phyloP scores from a whole-genome alignment of 2,888 invertebrate species.

The Nephrotoma appendiculata region DNA sequence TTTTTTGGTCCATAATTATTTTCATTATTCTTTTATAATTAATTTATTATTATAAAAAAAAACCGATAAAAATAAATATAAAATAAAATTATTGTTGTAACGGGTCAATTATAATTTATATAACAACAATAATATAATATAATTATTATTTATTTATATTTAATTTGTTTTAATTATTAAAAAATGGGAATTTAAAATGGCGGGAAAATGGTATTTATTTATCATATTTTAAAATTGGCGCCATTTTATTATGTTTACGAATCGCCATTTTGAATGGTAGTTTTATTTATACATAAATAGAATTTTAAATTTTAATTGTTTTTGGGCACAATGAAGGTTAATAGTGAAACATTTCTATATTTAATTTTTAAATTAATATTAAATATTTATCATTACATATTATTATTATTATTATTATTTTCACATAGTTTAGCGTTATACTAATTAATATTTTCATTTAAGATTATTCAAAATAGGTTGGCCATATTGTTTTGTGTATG shows the following conservation, averaged over 20 bases:
- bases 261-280: background rate
- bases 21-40: background rate
- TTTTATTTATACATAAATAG: background rate
- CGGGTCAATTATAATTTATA: background rate
- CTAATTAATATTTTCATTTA: background rate
- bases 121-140: background rate
- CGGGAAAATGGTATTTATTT: background rate
- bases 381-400: background rate
- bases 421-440: background rate
- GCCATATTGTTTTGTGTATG: background rate
- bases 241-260: background rate
- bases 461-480: background rate
- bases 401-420: background rate
- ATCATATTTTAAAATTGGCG: background rate
- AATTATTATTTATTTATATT: background rate
- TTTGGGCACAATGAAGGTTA: background rate
- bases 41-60: background rate
- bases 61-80: background rate
- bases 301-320: background rate
- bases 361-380: background rate
- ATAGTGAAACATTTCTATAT: background rate
- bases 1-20: background rate
- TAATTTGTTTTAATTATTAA: background rate
- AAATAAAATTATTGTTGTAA: background rate
- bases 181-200: background rate